Percentiles rank a stretch among this genome's conserved stretches.
phyloP scores from a whole-genome alignment of 1,140 invertebrate genomes.

The Coptotermes formosanus region DNA sequence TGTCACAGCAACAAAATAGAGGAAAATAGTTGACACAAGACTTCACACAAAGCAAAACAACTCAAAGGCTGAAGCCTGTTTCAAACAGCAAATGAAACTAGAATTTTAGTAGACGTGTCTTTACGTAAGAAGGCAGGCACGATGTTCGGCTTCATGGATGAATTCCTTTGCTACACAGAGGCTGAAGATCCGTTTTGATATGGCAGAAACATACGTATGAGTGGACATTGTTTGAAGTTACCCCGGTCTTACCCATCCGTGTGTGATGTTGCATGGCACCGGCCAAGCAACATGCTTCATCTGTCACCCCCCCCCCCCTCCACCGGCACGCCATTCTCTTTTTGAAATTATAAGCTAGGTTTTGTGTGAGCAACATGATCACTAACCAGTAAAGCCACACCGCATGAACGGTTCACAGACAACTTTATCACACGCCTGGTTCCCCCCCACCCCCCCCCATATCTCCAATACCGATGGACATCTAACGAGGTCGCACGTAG shows the following conservation, averaged over 20 bases:
- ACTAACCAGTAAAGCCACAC: too few relatives aligned
- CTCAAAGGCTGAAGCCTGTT: neutral
- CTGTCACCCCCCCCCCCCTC: neutral
- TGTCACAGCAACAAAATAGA: neutral
- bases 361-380: neutral
- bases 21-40: neutral
- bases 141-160: neutral
- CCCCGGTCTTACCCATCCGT: neutral
- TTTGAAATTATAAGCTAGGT: neutral
- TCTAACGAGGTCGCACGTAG: neutral
- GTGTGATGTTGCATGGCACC: neutral
- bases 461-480: neutral
- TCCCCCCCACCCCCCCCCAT: too few relatives aligned
- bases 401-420: neutral
- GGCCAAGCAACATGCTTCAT: constrained; percentile 9
- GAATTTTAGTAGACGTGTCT: neutral
- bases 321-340: too few relatives aligned
- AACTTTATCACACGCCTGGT: neutral
- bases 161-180: neutral
- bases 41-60: neutral
- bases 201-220: neutral
- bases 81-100: neutral
- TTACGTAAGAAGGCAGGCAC: neutral
- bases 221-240: constrained; percentile 1
- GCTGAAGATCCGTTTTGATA: neutral